A percentile compares a stretch with the other conserved stretches of the same genome.
phyloP scores from a whole-genome alignment of 2,113 vertebrate species.

The Columbina picui region DNA sequence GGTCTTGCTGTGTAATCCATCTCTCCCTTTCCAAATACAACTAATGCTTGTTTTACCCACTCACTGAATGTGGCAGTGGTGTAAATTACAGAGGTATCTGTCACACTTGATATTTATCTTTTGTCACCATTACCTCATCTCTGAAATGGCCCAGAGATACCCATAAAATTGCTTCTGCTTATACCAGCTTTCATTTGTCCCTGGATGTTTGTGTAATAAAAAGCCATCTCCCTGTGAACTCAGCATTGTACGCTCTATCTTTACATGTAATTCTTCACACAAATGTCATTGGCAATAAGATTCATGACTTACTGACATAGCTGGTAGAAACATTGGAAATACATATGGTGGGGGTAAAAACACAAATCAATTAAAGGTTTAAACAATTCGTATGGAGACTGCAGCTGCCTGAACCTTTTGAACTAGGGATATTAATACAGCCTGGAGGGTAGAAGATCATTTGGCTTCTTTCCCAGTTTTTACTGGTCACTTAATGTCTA shows the following conservation, averaged over 20 bases:
- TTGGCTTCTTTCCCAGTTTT: constrained; percentile 30
- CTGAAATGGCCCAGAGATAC: neutral
- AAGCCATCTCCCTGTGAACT: neutral
- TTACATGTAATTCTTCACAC: no score
- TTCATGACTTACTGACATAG: neutral
- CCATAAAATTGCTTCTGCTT: neutral
- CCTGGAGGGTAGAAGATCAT: constrained; percentile 21
- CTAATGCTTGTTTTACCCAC: neutral
- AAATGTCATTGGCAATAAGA: neutral
- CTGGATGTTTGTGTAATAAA: neutral
- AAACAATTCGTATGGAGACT: neutral
- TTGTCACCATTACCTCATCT: neutral
- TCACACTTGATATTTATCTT: neutral
- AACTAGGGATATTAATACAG: constrained; percentile 36
- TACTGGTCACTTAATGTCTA: neutral
- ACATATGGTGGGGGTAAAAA: neutral
- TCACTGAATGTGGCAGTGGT: neutral
- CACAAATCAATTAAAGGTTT: neutral
- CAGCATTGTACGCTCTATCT: neutral
- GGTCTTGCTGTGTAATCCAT: neutral
- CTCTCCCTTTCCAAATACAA: neutral
- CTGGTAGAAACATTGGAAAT: neutral
- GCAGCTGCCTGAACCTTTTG: constrained; percentile 12
- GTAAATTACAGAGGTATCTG: neutral
- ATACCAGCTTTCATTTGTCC: neutral